Percentiles rank a stretch among this genome's conserved stretches.
phyloP scores from a whole-genome alignment of 2,797 vertebrate genomes.

The Staurois parvus region DNA sequence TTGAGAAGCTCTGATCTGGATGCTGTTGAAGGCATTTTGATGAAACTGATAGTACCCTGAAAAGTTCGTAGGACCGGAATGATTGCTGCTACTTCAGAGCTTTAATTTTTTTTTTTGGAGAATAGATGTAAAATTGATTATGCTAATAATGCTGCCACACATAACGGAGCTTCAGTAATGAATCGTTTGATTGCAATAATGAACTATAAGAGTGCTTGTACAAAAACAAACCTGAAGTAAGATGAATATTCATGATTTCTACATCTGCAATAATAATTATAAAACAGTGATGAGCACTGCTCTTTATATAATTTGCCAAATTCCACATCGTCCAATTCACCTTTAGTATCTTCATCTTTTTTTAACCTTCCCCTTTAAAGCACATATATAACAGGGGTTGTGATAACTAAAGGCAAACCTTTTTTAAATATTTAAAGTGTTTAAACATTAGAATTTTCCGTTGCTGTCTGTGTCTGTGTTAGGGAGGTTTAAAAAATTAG shows the following conservation, averaged over 20 bases:
- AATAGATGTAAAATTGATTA: neutral
- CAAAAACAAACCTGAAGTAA: conserved; percentile 27
- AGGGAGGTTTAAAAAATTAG: too few relatives aligned
- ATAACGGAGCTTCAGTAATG: neutral
- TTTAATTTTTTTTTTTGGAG: too few relatives aligned
- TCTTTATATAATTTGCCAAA: neutral
- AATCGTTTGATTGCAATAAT: conserved; percentile 19
- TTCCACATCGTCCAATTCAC: neutral
- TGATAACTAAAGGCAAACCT: too few relatives aligned
- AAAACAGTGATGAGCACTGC: neutral
- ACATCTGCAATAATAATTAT: neutral
- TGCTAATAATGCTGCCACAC: neutral
- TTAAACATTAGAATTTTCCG: too few relatives aligned
- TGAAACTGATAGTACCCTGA: neutral
- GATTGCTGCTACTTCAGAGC: neutral
- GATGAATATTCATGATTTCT: conserved; percentile 13
- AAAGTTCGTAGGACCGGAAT: neutral
- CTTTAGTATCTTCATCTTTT: too few relatives aligned
- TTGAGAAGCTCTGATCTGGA: neutral
- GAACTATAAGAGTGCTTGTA: conserved; percentile 16
- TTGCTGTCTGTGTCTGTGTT: too few relatives aligned
- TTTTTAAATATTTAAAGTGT: too few relatives aligned
- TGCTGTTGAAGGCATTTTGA: neutral
- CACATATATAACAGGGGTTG: too few relatives aligned
- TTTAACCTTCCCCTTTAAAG: too few relatives aligned